These are phyloP conservation scores for Pterocles burchelli DNA, from an alignment of 2,113 vertebrate species.

Conservation along the genomic window DNA sequence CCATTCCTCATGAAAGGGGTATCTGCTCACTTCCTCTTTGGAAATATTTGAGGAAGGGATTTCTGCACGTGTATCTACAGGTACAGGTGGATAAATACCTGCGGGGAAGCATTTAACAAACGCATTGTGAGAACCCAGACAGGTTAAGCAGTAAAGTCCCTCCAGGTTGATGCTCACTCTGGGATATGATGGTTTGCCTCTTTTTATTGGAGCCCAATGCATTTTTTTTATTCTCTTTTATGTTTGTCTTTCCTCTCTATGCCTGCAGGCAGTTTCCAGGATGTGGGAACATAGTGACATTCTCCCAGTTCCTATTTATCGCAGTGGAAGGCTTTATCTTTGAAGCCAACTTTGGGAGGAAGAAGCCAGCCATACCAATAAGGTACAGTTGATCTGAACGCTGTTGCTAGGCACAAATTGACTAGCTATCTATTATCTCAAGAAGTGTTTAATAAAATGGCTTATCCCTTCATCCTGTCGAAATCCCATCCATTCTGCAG, in stretches of 20 bases:
- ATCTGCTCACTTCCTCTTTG: not conserved
- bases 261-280: constrained; percentile 87
- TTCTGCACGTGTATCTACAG: not conserved
- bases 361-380: constrained; percentile 87
- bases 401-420: not conserved
- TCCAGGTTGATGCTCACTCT: not conserved
- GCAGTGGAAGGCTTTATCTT: constrained; percentile 93
- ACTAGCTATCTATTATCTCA: not conserved
- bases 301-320: constrained; percentile 94
- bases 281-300: constrained; percentile 96
- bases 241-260: not conserved
- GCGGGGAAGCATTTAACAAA: not conserved
- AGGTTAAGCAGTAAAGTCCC: not conserved
- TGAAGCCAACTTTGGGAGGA: constrained; percentile 88
- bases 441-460: not conserved
- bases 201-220: not conserved
- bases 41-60: not conserved
- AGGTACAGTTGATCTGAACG: constrained; percentile 70
- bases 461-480: not conserved
- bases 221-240: not conserved
- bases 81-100: not conserved
- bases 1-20: rapidly evolving
- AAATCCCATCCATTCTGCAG: not conserved
- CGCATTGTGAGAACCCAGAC: not conserved
- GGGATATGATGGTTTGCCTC: not conserved